Evolutionary conservation across 2,797 vertebrate genomes (phyloP).

Genomic region (Chelon labrosus): DNA sequence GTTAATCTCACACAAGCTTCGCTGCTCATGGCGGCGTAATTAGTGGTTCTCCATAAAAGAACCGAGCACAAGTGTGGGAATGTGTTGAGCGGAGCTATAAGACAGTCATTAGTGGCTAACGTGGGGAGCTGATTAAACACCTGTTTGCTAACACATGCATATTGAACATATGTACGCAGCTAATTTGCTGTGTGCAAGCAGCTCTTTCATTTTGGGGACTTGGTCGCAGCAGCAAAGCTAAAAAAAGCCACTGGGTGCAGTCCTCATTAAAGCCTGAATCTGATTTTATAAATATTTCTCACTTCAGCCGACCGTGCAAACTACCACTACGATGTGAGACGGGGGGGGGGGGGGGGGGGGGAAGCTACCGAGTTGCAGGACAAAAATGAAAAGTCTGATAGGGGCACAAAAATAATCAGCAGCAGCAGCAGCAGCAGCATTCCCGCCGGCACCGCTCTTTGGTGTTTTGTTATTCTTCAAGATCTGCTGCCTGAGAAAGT

Average conservation of each 20-base stretch:
- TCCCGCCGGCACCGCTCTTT: conserved; percentile 4
- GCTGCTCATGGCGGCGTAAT: conserved; percentile 28
- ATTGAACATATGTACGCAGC: conserved; percentile 3
- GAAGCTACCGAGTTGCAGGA: conserved; percentile 12
- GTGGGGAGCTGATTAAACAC: conserved; percentile 31
- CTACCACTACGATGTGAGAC: conserved; percentile 1
- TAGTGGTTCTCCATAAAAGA: conserved; percentile 21
- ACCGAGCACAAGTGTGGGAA: conserved; percentile 21
- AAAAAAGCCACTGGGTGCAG: not conserved
- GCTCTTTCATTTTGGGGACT: conserved; percentile 8
- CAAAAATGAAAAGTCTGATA: conserved; percentile 25
- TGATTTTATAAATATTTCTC: conserved; percentile 23
- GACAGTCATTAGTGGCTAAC: conserved; percentile 34
- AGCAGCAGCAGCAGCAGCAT: conserved; percentile 9
- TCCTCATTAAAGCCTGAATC: conserved; percentile 31
- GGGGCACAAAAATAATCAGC: conserved; percentile 35
- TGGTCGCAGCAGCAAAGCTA: conserved; percentile 8
- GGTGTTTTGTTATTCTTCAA: conserved; percentile 45
- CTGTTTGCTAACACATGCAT: conserved; percentile 33
- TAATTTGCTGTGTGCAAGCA: conserved; percentile 3
- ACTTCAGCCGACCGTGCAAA: conserved; percentile 5
- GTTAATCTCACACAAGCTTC: conserved; percentile 21
- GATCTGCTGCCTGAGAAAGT: conserved; percentile 35
- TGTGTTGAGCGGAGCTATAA: conserved; percentile 16
- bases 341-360: too few relatives aligned